Base-by-base conservation (phyloP, 2,797 vertebrate genomes). In the Tachyglossus aculeatus region DNA sequence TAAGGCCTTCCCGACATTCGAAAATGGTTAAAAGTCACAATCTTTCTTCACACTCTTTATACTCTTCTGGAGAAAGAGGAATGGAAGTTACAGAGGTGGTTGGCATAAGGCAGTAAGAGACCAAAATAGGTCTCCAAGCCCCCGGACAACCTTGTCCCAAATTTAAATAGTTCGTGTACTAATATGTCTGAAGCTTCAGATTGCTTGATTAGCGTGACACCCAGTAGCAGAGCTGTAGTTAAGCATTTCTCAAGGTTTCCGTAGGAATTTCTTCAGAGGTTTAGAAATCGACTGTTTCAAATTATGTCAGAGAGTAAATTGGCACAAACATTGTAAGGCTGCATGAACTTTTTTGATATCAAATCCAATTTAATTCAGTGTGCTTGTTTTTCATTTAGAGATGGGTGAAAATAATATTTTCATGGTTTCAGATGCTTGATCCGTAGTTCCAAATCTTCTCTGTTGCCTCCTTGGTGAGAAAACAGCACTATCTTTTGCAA, bases 261-360 rank as follows among this genome's bases (percentile, higher is more conserved):
- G 38, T 78, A 73, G 60, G 81, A 63, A 38, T 77, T 68, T 73
- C 60, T 70, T 36, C 45, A 37, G 74, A 79, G 56, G 74, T 89
- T 88, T 80, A 80, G 77, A 55, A 74, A 74, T 83, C 80, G 67
- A 82, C 65, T 84, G 83, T 83, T 82, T 87, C 79, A 80, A 78
- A 81, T 82, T 83, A 73, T 74, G 25, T 45, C 47, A 57, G 56
- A 73, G 63, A 70, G 63, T 83, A 89, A 77, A 44, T 75, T 83
- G 80, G 60, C 67, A 65, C 72, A 39, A 41, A 62, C 34, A 19
- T 72, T 89, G 50, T 81, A 77, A 79, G 77, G 52, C 69, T 81
- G 62, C 71, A 68, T 61, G 64, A 51, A 71, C 86, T 81, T 86
- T 80, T 73, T 71, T 71, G 65, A 53, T 77, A 67, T 39, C 77